Evolutionary conservation across 2,888 invertebrate species (phyloP), one percentile per base, ranked within the genome.

Genomic region (Strigamia transsilvanica): DNA sequence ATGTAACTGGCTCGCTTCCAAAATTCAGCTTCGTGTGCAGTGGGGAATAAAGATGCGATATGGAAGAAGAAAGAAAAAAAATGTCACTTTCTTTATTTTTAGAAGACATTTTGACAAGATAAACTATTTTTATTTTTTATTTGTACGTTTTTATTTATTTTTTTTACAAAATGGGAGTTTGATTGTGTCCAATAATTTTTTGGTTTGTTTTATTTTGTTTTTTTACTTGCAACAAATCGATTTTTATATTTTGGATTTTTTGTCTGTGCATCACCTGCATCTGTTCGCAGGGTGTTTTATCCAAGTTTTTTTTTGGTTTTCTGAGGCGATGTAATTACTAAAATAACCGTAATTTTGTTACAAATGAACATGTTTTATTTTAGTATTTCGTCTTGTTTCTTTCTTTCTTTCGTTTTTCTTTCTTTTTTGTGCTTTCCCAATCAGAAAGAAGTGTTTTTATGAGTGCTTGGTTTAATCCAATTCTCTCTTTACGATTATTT

Each of bases 181-280:
- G 23, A n/a, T 10, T 73, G 27, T 27, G 13, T 32, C 2, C 27
- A 12, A n/a, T 27, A 13, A 27, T 10, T 21, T 10, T 21, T 27
- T 32, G 0, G 0, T 21, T 0, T 21, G 0, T 66, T 23, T 3
- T 18, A 5, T 73, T 73, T 15, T n/a, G 7, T 32, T 32, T 13
- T 56, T 18, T 18, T 56, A 46, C n/a, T 66, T 66, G 21, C 73
- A 73, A 27, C 73, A 73, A 73, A 73, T 73, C 73, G 73, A 73
- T 73, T 73, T 73, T 32, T 21, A 21, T 66, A 6, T 66, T 73
- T 73, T 73, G 32, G 9, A 7, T 27, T 73, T 73, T 73, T 12
- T 73, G 13, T 73, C 0, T 73, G 6, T 73, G 13, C 23, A 32
- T 73, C 13, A 32, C 15, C 32, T 73, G 73, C 56, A 56, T 56